These are phyloP conservation scores for Taphrorychus bicolor DNA, from an alignment of 2,888 invertebrate species.

Conservation along the genomic window DNA sequence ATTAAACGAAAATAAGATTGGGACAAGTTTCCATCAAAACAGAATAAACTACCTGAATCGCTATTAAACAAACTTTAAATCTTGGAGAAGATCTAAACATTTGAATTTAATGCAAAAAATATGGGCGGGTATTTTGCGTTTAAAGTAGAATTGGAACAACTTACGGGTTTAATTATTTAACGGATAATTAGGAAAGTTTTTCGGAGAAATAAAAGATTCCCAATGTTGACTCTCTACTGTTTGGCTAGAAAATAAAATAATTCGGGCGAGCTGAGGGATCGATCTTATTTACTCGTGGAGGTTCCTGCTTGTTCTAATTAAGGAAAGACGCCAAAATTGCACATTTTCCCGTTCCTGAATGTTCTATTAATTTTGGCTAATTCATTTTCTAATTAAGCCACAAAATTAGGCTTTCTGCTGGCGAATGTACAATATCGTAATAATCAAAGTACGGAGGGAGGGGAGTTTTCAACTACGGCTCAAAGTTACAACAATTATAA, in stretches of 20 bases:
- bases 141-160: constrained; percentile 22
- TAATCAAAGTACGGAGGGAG: neutral
- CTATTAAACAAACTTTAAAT: constrained; percentile 5
- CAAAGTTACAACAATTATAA: neutral
- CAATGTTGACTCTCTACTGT: constrained; percentile 22
- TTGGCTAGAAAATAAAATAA: constrained; percentile 29
- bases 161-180: constrained; percentile 28
- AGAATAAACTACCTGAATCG: neutral
- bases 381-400: constrained; percentile 6
- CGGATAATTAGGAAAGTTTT: constrained; percentile 30
- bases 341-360: constrained; percentile 4
- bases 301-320: constrained; percentile 21
- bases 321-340: neutral
- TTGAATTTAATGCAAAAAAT: constrained; percentile 24
- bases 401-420: neutral
- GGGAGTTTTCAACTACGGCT: neutral
- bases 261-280: constrained; percentile 19
- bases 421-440: neutral
- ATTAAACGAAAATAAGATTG: neutral
- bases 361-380: constrained; percentile 7
- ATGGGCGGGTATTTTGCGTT: constrained; percentile 21
- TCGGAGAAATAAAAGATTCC: constrained; percentile 26
- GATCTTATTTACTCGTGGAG: constrained; percentile 23
- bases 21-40: neutral
- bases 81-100: constrained; percentile 3